Conservation (phyloP, 2,797 vertebrate genomes). For the Danio jaintianensis region DNA sequence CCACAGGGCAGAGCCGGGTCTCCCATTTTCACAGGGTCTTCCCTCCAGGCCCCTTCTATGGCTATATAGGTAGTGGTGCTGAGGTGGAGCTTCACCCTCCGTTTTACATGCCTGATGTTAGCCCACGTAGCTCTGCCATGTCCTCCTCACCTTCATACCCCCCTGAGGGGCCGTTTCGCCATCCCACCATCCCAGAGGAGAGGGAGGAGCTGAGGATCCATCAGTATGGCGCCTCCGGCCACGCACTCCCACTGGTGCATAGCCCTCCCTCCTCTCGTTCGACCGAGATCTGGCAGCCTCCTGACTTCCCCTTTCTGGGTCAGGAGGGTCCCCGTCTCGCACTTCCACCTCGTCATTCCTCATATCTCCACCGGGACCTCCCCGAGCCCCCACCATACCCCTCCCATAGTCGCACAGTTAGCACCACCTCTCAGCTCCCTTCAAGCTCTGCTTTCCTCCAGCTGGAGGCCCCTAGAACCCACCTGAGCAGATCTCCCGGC, state of each 20-base stretch:
- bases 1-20: slow-evolving; percentile 91
- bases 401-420: slow-evolving; percentile 80
- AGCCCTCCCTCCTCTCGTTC: slow-evolving; percentile 92
- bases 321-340: slow-evolving; percentile 92
- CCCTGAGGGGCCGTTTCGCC: slow-evolving; percentile 91
- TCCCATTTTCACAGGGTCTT: slow-evolving; percentile 89
- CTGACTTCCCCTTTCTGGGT: slow-evolving; percentile 91
- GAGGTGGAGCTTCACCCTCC: slow-evolving; percentile 89
- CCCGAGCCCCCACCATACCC: slow-evolving; percentile 87
- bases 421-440: slow-evolving; percentile 87
- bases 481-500: slow-evolving; percentile 83
- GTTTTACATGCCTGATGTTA: slow-evolving; percentile 99
- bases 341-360: slow-evolving; percentile 91
- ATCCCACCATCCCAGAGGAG: slow-evolving; percentile 95
- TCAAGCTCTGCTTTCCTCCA: slow-evolving; percentile 93
- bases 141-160: slow-evolving; percentile 92
- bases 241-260: slow-evolving; percentile 93
- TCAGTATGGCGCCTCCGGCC: slow-evolving; percentile 89
- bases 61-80: slow-evolving; percentile 93
- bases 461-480: slow-evolving; percentile 92
- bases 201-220: slow-evolving; percentile 86
- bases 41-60: slow-evolving; percentile 94
- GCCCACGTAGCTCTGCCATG: slow-evolving; percentile 95
- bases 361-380: slow-evolving; percentile 87
- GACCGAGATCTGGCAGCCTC: slow-evolving; percentile 93